Conservation (phyloP, 2,113 vertebrate genomes). For the Solea senegalensis region DNA sequence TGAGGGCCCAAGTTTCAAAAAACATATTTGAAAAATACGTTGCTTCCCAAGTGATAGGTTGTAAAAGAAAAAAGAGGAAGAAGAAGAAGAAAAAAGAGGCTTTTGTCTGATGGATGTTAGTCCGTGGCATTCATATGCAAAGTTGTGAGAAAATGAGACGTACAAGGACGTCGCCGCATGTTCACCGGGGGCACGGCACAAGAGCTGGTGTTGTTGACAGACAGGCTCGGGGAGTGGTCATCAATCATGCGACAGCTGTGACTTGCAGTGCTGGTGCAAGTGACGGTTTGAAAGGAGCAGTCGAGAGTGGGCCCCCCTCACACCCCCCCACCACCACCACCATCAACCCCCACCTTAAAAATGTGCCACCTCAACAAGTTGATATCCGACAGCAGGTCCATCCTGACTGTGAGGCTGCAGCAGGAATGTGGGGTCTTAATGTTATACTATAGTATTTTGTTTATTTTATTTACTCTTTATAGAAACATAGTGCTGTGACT, state of each 20-base stretch:
- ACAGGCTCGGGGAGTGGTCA: conserved; percentile 68
- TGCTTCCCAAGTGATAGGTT: conserved; percentile 39
- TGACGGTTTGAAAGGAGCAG: conserved; percentile 59
- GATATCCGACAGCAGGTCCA: conserved; percentile 50
- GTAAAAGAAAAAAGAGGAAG: conserved; percentile 2
- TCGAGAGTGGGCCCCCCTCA: conserved; percentile 30
- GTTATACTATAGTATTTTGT: too few relatives aligned
- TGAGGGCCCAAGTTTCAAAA: conserved; percentile 46
- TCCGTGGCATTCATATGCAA: conserved; percentile 58
- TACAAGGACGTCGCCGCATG: conserved; percentile 12
- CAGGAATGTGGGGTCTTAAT: conserved; percentile 5
- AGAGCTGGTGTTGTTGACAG: conserved; percentile 67
- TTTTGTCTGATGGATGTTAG: conserved; percentile 44
- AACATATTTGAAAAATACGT: conserved; percentile 33
- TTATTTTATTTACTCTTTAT: too few relatives aligned
- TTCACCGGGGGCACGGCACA: conserved; percentile 42
- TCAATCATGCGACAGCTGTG: conserved; percentile 80
- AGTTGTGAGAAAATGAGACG: conserved; percentile 52
- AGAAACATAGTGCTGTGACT: too few relatives aligned
- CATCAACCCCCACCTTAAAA: conserved; percentile 3
- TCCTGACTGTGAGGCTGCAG: conserved; percentile 4
- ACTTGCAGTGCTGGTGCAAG: conserved; percentile 36
- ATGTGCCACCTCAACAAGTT: conserved; percentile 72
- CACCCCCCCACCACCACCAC: neutral
- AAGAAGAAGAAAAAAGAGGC: neutral